phyloP scores from a whole-genome alignment of 2,888 invertebrate genomes.

The Crematogaster levior region DNA sequence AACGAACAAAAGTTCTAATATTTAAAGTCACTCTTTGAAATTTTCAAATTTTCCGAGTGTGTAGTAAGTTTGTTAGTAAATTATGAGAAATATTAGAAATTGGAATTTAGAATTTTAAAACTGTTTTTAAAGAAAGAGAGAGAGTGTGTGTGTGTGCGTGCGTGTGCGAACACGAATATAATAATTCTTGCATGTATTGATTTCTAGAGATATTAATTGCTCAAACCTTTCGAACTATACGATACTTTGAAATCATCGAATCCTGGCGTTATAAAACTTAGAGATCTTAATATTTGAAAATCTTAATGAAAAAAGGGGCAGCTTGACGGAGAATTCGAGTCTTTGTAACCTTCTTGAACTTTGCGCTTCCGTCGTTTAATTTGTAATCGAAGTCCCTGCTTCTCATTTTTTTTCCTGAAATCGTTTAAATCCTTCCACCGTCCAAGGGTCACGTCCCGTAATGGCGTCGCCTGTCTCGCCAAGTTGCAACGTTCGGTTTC shows the following conservation, averaged over 20 bases:
- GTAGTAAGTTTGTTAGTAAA: no score
- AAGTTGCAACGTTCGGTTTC: slow-evolving; percentile 18
- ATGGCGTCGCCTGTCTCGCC: slow-evolving; percentile 21
- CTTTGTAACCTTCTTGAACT: neutral
- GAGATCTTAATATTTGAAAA: neutral
- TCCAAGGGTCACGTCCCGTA: neutral
- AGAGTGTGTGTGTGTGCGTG: no score
- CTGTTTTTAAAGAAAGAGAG: no score
- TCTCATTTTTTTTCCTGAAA: neutral
- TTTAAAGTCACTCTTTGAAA: neutral
- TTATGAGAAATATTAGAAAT: neutral
- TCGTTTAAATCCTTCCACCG: neutral
- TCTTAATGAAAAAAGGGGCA: neutral
- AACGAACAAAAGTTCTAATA: neutral
- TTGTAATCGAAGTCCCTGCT: neutral
- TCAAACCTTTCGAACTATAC: neutral
- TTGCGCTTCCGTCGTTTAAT: neutral
- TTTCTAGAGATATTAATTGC: neutral
- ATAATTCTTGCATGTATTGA: neutral
- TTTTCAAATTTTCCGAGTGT: neutral
- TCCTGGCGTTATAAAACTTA: neutral
- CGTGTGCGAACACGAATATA: neutral
- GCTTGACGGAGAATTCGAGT: neutral
- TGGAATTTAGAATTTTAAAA: neutral
- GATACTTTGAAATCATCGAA: neutral